Evolutionary conservation across 2,888 invertebrate species (phyloP).

Genomic region (Cephonodes hylas): DNA sequence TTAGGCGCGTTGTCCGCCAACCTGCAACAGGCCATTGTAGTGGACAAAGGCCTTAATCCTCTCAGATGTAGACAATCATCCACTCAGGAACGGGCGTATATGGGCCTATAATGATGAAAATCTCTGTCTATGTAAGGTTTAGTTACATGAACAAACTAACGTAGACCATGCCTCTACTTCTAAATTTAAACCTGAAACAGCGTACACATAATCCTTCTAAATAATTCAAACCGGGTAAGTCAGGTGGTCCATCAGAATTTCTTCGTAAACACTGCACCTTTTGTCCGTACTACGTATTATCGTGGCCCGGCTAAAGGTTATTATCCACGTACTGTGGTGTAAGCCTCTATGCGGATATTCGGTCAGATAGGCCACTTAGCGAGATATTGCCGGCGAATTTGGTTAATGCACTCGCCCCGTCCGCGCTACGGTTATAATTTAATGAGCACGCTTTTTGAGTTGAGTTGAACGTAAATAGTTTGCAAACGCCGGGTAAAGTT

Average conservation of each 20-base stretch:
- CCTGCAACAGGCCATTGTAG: too few species aligned
- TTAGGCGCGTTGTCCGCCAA: too few species aligned
- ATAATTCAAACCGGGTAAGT: neutral
- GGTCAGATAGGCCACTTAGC: slow-evolving; percentile 33
- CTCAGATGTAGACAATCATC: too few species aligned
- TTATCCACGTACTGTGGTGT: slow-evolving; percentile 25
- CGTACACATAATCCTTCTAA: neutral
- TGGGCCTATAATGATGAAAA: too few species aligned
- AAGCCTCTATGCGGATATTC: slow-evolving; percentile 36
- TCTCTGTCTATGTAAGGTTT: too few species aligned
- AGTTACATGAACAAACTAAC: too few species aligned
- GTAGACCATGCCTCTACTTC: neutral
- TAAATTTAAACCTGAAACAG: neutral
- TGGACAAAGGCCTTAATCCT: too few species aligned
- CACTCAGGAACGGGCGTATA: too few species aligned
- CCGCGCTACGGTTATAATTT: slow-evolving; percentile 4
- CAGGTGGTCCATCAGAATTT: slow-evolving; percentile 6
- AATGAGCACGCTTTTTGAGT: slow-evolving; percentile 6
- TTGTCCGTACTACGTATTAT: slow-evolving; percentile 26
- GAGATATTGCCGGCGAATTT: slow-evolving; percentile 14
- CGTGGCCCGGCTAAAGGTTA: slow-evolving; percentile 9
- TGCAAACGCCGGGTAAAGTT: slow-evolving; percentile 11
- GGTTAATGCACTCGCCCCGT: slow-evolving; percentile 12
- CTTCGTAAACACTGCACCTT: slow-evolving; percentile 7
- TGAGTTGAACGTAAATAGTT: slow-evolving; percentile 3